Evolutionary conservation across 2,888 invertebrate species (phyloP).

Genomic region (Pecten maximus): DNA sequence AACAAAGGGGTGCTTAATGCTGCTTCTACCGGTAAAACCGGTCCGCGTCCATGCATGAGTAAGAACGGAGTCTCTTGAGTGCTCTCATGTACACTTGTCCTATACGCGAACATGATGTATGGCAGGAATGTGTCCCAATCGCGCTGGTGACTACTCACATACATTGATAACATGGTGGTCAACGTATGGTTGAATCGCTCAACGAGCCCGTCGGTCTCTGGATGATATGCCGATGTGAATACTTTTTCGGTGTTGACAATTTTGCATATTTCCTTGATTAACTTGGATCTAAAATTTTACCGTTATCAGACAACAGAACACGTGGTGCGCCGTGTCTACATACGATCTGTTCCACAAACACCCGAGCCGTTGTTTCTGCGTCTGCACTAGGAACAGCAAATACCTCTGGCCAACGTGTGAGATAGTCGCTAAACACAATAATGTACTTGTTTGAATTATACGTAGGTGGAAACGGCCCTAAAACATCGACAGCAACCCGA

Average conservation of each 20-base stretch:
- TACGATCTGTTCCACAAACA: constrained; percentile 43
- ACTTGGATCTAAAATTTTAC: constrained; percentile 42
- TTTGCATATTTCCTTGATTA: constrained; percentile 47
- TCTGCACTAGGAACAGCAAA: constrained; percentile 33
- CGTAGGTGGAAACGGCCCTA: constrained; percentile 36
- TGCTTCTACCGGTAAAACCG: constrained; percentile 36
- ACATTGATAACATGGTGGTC: constrained; percentile 43
- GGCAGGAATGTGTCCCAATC: constrained; percentile 44
- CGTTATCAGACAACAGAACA: constrained; percentile 41
- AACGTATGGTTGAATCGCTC: constrained; percentile 40
- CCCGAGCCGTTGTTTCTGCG: constrained; percentile 39
- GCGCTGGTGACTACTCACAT: constrained; percentile 37
- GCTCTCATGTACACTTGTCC: constrained; percentile 39
- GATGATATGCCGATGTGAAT: constrained; percentile 45
- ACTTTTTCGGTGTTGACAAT: constrained; percentile 41
- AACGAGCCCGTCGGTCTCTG: constrained; percentile 43
- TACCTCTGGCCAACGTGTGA: constrained; percentile 41
- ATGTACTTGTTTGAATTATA: constrained; percentile 40
- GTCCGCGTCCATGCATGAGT: constrained; percentile 13
- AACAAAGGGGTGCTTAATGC: constrained; percentile 28
- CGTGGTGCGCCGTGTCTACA: constrained; percentile 43
- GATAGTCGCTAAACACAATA: constrained; percentile 43
- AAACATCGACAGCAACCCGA: constrained; percentile 38
- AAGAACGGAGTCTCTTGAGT: constrained; percentile 40
- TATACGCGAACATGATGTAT: constrained; percentile 39